Percentiles rank a stretch among this genome's conserved stretches.
Conservation (phyloP, 2,797 vertebrate species). For the Oophaga sylvatica region DNA sequence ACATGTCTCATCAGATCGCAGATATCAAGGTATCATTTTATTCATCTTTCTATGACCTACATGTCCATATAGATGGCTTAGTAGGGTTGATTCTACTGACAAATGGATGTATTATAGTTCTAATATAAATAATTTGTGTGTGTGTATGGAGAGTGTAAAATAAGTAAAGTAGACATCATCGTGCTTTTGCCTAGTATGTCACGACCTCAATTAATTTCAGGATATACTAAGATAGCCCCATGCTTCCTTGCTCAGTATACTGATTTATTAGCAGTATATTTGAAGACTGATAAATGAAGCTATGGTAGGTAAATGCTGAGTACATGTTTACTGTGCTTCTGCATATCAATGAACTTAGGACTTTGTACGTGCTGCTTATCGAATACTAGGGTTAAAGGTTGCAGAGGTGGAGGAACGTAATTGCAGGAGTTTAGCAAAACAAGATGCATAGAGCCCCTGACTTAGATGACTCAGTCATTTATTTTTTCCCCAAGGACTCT, state of each 20-base stretch:
- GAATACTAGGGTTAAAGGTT: conserved; percentile 29
- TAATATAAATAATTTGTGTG: no score
- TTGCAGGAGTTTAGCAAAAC: conserved; percentile 40
- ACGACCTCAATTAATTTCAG: neutral
- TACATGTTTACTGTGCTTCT: conserved; percentile 16
- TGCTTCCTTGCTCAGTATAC: neutral
- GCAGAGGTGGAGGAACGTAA: conserved; percentile 12
- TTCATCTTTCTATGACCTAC: no score
- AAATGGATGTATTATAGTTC: no score
- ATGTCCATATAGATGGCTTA: no score
- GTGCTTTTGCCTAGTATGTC: neutral
- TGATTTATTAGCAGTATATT: neutral
- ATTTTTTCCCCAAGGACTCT: neutral
- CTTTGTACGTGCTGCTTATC: conserved; percentile 41
- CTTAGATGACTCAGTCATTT: neutral
- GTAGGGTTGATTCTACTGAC: no score
- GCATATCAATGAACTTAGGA: conserved; percentile 34
- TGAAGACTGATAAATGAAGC: neutral
- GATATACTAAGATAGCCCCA: neutral
- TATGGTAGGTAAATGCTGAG: conserved; percentile 18
- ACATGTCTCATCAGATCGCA: no score
- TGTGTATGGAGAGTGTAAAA: no score
- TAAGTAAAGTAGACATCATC: neutral
- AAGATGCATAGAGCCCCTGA: conserved; percentile 24
- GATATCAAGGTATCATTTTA: no score